Percentiles rank a stretch among this genome's conserved stretches.
phyloP scores from a whole-genome alignment of 1,140 invertebrate species.

The Octopus sinensis region DNA sequence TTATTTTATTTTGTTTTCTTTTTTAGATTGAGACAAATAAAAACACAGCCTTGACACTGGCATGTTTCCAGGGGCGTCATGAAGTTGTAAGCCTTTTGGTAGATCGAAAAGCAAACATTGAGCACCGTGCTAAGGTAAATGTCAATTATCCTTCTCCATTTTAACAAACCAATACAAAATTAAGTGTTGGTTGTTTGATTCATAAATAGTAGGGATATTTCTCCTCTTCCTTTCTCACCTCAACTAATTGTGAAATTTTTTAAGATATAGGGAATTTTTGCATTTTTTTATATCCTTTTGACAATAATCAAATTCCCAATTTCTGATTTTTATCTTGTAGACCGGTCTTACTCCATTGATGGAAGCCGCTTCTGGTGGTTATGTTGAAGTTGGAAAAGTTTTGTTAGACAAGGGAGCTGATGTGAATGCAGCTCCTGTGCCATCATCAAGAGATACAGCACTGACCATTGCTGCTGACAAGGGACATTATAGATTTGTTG shows the following conservation, averaged over 20 bases:
- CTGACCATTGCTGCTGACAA: constrained; percentile 99
- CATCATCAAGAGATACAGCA: constrained; percentile 94
- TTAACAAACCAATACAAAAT: too few relatives aligned
- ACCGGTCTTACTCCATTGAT: constrained; percentile 97
- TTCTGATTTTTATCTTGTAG: constrained; percentile 52
- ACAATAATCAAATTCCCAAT: too few relatives aligned
- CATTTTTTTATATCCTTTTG: too few relatives aligned
- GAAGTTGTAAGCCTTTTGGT: constrained; percentile 95
- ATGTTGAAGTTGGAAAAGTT: constrained; percentile 95
- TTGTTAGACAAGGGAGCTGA: constrained; percentile 95
- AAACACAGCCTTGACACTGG: constrained; percentile 96
- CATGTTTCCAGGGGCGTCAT: constrained; percentile 98
- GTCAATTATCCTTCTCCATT: too few relatives aligned
- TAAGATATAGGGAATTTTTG: too few relatives aligned
- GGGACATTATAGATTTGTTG: constrained; percentile 95
- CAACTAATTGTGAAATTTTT: too few relatives aligned
- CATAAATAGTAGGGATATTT: too few relatives aligned
- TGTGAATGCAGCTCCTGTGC: constrained; percentile 97
- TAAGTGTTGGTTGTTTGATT: too few relatives aligned
- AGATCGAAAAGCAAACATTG: constrained; percentile 96
- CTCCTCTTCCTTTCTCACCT: too few relatives aligned
- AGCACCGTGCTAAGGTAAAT: constrained; percentile 90
- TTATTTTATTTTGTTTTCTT: constrained; percentile 14
- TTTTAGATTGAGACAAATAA: constrained; percentile 96
- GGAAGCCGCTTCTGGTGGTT: constrained; percentile 98